phyloP scores from a whole-genome alignment of 1,140 invertebrate species.

The Bacillus rossius region DNA sequence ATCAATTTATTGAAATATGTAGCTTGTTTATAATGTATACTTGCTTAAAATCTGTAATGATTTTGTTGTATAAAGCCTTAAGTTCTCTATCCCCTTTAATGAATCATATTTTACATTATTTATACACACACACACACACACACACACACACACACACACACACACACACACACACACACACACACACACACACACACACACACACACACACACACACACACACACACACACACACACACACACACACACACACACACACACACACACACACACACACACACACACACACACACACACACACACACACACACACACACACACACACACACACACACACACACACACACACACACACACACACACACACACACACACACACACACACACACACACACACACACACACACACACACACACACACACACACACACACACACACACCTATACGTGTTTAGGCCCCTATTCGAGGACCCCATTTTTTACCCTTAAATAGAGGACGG shows the following conservation, averaged over 20 bases:
- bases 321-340: slow-evolving; percentile 13
- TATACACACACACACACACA: slow-evolving; percentile 12
- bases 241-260: slow-evolving; percentile 13
- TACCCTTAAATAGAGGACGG: too few species aligned
- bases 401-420: slow-evolving; percentile 19
- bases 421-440: slow-evolving; percentile 19
- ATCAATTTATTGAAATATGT: too few species aligned
- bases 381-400: slow-evolving; percentile 16
- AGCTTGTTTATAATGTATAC: too few species aligned
- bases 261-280: slow-evolving; percentile 13
- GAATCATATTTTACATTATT: too few species aligned
- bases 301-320: slow-evolving; percentile 13
- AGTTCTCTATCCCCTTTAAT: too few species aligned
- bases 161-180: slow-evolving; percentile 19
- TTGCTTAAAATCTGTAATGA: too few species aligned
- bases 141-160: slow-evolving; percentile 17
- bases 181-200: slow-evolving; percentile 17
- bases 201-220: slow-evolving; percentile 13
- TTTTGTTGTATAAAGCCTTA: too few species aligned
- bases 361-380: slow-evolving; percentile 13
- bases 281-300: slow-evolving; percentile 13
- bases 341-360: slow-evolving; percentile 13
- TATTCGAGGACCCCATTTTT: too few species aligned
- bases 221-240: slow-evolving; percentile 13
- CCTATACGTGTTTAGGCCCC: too few species aligned